Conservation (phyloP, 1,140 invertebrate species). For the Thaumetopoea pityocampa region DNA sequence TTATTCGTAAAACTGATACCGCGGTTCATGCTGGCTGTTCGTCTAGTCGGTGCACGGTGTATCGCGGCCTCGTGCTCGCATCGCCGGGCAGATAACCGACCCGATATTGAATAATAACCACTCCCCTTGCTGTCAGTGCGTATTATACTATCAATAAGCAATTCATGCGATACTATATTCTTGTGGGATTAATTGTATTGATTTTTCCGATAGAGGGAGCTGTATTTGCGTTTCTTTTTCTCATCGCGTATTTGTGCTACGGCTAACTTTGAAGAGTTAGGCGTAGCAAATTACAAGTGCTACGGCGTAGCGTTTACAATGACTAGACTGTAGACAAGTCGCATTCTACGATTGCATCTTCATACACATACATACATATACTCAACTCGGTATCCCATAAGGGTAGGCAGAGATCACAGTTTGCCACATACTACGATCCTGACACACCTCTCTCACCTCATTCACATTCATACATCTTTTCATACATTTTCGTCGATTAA, state of each 20-base stretch:
- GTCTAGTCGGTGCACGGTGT: slow-evolving; percentile 34
- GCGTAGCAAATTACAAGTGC: too few species aligned
- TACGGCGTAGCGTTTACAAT: too few species aligned
- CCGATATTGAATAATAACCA: slow-evolving; percentile 68
- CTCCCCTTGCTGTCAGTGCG: slow-evolving; percentile 53
- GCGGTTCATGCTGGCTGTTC: slow-evolving; percentile 42
- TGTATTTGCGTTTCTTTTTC: slow-evolving; percentile 6
- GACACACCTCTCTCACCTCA: too few species aligned
- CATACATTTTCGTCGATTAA: too few species aligned
- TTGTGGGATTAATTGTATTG: slow-evolving; percentile 18
- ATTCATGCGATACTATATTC: slow-evolving; percentile 30
- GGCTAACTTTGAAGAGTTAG: too few species aligned
- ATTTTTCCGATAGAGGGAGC: slow-evolving; percentile 5
- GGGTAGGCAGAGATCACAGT: too few species aligned
- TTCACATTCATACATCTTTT: too few species aligned
- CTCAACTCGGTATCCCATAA: too few species aligned
- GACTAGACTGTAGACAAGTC: too few species aligned
- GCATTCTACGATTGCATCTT: too few species aligned
- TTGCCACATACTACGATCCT: too few species aligned
- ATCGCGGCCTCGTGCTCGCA: slow-evolving; percentile 65
- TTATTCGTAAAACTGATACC: slow-evolving; percentile 56
- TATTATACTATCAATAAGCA: slow-evolving; percentile 52
- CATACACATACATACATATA: too few species aligned
- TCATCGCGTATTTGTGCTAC: neutral
- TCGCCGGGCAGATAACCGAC: slow-evolving; percentile 60